Evolutionary conservation across 1,140 invertebrate species (phyloP), one percentile per base, ranked within the genome.

Genomic region (Ceratoteleas bidentatus): DNA sequence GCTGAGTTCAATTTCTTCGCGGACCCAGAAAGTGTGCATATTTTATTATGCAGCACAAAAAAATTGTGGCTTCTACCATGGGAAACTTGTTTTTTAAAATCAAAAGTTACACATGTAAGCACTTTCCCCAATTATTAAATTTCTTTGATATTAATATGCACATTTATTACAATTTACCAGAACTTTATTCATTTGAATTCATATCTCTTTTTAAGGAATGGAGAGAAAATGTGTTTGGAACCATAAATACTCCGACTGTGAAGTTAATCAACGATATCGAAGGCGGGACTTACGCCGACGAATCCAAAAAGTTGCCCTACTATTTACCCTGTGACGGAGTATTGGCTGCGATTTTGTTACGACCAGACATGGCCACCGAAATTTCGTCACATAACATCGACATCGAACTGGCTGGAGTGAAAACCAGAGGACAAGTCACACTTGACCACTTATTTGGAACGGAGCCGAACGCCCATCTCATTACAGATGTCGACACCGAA

Each of bases 1-100:
- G 95, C 95, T 7, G 96, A 97, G 89, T 96, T 96, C 85, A 97
- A 97, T 90, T 97, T 97, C 85, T 92, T 93, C 60, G 87, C 88
- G 14, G 96, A 97, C 90, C 95, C 96, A 0, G 96, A 97, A 91
- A 95, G 96, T 32, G 96, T 95, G 0, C 92, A 94, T 85, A 94
- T 96, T 40, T 93, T 96, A 10, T 87, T 97, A 0, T 88, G 90
- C 8, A 92, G 88, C 61, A 88, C 91, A 4, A 93, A 93, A 73
- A 94, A 93, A n/a, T 90, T 95, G 2, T 92, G 89, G 74, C 87
- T 95, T 34, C 85, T 95, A 6, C 94, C 95, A 5, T 95, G 94
- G 94, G 94, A 95, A 87, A 89, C 93, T 2, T 93, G 93, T 73
- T 82, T 83, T 45, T 81, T 92, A 6, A 84, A 88, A 57, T 88